Conservation (phyloP, 2,113 vertebrate genomes). For the Channa maculata region DNA sequence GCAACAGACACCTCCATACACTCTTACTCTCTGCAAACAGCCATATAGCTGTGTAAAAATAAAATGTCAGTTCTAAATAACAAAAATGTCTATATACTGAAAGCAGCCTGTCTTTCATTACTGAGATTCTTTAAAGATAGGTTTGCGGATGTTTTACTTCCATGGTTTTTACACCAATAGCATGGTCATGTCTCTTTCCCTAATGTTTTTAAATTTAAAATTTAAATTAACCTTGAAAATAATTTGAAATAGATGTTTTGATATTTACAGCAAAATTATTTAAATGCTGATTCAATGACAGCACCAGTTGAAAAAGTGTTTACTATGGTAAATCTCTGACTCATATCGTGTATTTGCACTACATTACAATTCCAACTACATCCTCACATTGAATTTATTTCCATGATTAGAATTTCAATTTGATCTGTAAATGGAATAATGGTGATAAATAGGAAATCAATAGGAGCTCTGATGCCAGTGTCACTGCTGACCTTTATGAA, state of each 20-base stretch:
- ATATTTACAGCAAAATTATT: not conserved
- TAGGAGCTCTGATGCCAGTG: constrained; percentile 67
- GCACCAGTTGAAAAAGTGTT: not conserved
- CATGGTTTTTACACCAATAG: no score
- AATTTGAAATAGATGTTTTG: not conserved
- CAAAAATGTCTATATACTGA: not conserved
- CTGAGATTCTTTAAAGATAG: no score
- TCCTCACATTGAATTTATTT: constrained; percentile 68
- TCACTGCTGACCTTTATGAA: constrained; percentile 81
- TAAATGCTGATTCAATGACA: constrained; percentile 1
- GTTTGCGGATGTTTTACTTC: no score
- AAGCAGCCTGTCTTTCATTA: not conserved
- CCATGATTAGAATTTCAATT: constrained; percentile 73
- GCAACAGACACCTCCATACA: constrained; percentile 71
- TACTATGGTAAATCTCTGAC: no score
- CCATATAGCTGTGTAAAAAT: constrained; percentile 21
- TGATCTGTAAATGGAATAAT: constrained; percentile 71
- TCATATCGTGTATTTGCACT: constrained; percentile 8
- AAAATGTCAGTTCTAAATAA: not conserved
- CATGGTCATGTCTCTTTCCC: no score
- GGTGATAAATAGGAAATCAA: constrained; percentile 77
- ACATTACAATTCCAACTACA: constrained; percentile 56
- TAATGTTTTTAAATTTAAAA: not conserved
- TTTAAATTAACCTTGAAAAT: not conserved
- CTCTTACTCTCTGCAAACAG: constrained; percentile 52